phyloP scores from a whole-genome alignment of 2,113 vertebrate species.

The Clarias gariepinus region DNA sequence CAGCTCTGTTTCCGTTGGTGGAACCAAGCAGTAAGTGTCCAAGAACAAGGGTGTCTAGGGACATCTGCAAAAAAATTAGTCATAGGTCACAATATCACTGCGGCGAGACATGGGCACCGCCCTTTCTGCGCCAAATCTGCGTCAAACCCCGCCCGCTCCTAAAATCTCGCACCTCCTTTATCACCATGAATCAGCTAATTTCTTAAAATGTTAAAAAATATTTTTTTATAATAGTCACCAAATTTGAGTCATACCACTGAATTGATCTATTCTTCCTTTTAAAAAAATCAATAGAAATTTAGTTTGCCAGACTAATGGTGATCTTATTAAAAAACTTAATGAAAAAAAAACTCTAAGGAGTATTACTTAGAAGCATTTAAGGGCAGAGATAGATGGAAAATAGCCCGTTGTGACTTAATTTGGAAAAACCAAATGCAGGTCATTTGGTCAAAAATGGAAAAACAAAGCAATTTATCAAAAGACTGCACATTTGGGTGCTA shows the following conservation, averaged over 20 bases:
- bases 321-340: slow-evolving; percentile 53
- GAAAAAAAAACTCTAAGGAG: slow-evolving; percentile 29
- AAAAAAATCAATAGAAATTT: slow-evolving; percentile 61
- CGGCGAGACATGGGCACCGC: slow-evolving; percentile 72
- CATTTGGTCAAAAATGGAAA: neutral
- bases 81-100: slow-evolving; percentile 71
- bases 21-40: slow-evolving; percentile 40
- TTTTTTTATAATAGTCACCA: neutral
- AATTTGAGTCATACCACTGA: slow-evolving; percentile 40
- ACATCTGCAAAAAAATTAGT: slow-evolving; percentile 68
- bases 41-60: slow-evolving; percentile 43
- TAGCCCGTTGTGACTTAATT: neutral
- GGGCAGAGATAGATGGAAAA: slow-evolving; percentile 12
- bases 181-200: slow-evolving; percentile 13
- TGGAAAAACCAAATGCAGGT: slow-evolving; percentile 19
- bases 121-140: slow-evolving; percentile 77
- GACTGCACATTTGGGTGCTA: neutral
- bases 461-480: neutral
- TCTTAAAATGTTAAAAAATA: neutral
- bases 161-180: slow-evolving; percentile 35
- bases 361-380: neutral
- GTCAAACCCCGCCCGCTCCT: slow-evolving; percentile 72
- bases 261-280: slow-evolving; percentile 31
- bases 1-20: slow-evolving; percentile 25
- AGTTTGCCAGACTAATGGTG: slow-evolving; percentile 53